Evolutionary conservation across 2,113 vertebrate genomes (phyloP).

Genomic region (Steatornis caripensis): DNA sequence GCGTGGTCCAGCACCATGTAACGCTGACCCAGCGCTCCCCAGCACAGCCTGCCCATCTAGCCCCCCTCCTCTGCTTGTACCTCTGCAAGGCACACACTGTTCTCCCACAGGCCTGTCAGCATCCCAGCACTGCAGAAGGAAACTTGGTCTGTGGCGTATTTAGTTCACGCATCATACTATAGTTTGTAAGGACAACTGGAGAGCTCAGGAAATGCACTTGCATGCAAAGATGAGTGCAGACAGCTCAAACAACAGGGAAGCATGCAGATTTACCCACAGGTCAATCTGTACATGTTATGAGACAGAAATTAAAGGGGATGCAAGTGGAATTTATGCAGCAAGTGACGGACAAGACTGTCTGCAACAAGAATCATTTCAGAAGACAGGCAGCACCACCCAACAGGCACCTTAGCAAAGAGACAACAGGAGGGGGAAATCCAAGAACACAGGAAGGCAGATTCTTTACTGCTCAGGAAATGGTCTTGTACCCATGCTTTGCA

Average conservation of each 20-base stretch:
- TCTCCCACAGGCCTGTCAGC: background rate
- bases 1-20: background rate
- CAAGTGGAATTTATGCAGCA: background rate
- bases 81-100: background rate
- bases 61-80: background rate
- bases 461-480: background rate
- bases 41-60: fast-evolving
- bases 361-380: background rate
- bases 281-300: background rate
- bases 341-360: background rate
- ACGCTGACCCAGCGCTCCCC: no score
- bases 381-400: background rate
- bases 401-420: background rate
- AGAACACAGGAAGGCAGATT: background rate
- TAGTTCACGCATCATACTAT: background rate
- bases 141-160: background rate
- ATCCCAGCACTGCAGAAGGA: background rate
- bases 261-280: background rate
- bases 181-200: background rate
- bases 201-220: background rate
- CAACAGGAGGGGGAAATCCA: background rate
- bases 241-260: background rate
- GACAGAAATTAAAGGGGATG: background rate
- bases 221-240: background rate
- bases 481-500: background rate